Evolutionary conservation across 1,140 invertebrate species (phyloP).

Genomic region (Goniozus legneri): DNA sequence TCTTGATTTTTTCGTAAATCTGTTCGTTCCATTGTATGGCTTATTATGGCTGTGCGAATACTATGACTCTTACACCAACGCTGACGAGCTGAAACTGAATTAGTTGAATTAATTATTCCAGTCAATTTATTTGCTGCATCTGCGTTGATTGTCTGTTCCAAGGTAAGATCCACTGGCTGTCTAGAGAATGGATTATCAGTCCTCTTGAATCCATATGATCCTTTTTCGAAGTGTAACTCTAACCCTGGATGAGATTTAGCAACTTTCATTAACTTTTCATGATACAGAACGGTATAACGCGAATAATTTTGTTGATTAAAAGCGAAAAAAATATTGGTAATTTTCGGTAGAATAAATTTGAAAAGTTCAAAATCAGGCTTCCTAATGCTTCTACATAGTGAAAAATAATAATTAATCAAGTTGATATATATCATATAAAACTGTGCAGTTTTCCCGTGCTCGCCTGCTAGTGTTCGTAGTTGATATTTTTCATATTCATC

Average conservation of each 20-base stretch:
- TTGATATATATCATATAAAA: too few relatives aligned
- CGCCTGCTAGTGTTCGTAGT: slow-evolving; percentile 2
- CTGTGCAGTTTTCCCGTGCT: background rate
- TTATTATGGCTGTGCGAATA: background rate
- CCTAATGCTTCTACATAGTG: slow-evolving; percentile 1
- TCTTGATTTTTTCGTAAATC: background rate
- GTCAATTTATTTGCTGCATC: too few relatives aligned
- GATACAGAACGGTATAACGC: slow-evolving; percentile 13
- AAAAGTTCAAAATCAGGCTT: slow-evolving; percentile 7
- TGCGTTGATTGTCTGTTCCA: too few relatives aligned
- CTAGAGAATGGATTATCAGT: slow-evolving; percentile 24
- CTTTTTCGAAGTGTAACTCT: slow-evolving; percentile 3
- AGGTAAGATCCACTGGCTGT: too few relatives aligned
- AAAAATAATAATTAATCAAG: slow-evolving; percentile 6
- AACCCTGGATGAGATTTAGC: slow-evolving; percentile 16
- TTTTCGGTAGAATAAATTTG: slow-evolving; percentile 10
- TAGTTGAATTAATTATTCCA: background rate
- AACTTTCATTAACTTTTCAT: slow-evolving; percentile 14
- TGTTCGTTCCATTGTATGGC: background rate
- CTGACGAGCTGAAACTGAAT: background rate
- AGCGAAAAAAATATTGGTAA: slow-evolving; percentile 10
- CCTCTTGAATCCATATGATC: slow-evolving; percentile 17
- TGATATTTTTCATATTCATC: slow-evolving; percentile 23
- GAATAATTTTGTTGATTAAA: slow-evolving; percentile 16
- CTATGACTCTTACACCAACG: background rate